Conservation (phyloP, 2,888 invertebrate genomes). For the Creontiades dilutus region DNA sequence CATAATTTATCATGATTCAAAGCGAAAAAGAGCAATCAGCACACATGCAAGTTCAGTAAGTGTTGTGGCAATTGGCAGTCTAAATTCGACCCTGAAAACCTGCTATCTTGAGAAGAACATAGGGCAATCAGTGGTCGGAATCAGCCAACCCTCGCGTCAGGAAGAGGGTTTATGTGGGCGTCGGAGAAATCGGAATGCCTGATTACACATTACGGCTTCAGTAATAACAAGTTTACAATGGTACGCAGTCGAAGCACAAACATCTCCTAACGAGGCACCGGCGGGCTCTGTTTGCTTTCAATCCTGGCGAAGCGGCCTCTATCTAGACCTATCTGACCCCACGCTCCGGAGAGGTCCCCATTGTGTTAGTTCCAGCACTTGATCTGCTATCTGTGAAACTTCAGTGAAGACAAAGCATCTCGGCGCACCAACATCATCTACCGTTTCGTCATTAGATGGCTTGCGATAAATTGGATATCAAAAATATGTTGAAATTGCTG, state of each 20-base stretch:
- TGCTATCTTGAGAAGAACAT: too few relatives aligned
- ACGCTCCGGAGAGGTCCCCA: slow-evolving; percentile 1
- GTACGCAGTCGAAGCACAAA: slow-evolving; percentile 49
- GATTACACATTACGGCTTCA: slow-evolving; percentile 48
- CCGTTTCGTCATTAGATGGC: too few relatives aligned
- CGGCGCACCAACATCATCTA: too few relatives aligned
- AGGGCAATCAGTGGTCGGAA: too few relatives aligned
- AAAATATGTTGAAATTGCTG: too few relatives aligned
- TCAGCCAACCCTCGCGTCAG: not conserved
- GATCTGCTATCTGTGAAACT: too few relatives aligned
- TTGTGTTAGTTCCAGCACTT: not conserved
- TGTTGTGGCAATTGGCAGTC: too few relatives aligned
- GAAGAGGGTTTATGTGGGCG: not conserved
- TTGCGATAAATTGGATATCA: too few relatives aligned
- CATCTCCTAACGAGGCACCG: slow-evolving; percentile 47
- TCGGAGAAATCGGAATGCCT: slow-evolving; percentile 20
- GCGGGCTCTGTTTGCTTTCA: slow-evolving; percentile 35
- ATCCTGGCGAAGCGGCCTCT: slow-evolving; percentile 2
- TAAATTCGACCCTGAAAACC: not conserved
- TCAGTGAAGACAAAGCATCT: too few relatives aligned
- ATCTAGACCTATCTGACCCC: not conserved
- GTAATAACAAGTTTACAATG: slow-evolving; percentile 56
- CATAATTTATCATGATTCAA: too few relatives aligned
- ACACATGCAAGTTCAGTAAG: too few relatives aligned
- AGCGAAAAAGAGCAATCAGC: too few relatives aligned